Conservation (phyloP, 2,888 invertebrate genomes). For the Rhimphoctona megacephalus region DNA sequence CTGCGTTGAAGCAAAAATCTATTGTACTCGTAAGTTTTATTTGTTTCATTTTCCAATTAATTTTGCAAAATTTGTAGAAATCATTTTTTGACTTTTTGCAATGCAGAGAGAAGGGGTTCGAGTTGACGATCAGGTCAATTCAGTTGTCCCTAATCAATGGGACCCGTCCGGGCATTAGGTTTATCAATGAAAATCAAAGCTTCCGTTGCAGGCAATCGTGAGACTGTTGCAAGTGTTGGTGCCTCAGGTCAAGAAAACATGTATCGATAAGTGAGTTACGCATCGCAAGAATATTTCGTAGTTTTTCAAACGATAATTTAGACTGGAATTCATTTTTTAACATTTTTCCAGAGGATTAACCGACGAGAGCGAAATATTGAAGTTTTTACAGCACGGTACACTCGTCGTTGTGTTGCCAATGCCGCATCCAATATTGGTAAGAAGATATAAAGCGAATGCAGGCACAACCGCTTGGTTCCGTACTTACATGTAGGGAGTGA, state of each 20-base stretch:
- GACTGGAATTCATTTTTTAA: constrained; percentile 55
- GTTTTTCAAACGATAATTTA: not conserved
- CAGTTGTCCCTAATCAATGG: constrained; percentile 87
- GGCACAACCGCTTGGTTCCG: constrained; percentile 99
- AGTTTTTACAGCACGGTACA: constrained; percentile 99
- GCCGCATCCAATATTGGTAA: constrained; percentile 99
- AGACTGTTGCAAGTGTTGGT: constrained; percentile 98
- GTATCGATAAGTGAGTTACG: constrained; percentile 89
- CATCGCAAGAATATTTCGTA: not conserved
- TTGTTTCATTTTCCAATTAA: too few relatives aligned
- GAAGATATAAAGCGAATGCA: constrained; percentile 99
- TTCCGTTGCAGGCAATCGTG: constrained; percentile 99
- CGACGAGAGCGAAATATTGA: constrained; percentile 99
- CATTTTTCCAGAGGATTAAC: constrained; percentile 92
- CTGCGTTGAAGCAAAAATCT: constrained; percentile 74
- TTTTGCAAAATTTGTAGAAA: constrained; percentile 2
- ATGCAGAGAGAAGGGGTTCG: constrained; percentile 88
- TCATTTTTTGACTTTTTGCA: not conserved
- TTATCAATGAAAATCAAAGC: constrained; percentile 97
- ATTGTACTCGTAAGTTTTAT: constrained; percentile 81
- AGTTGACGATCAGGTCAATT: constrained; percentile 84
- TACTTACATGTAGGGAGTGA: constrained; percentile 99
- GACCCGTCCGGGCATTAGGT: constrained; percentile 99
- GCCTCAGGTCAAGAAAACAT: constrained; percentile 99
- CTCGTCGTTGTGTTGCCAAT: constrained; percentile 98